Percentiles rank a stretch among this genome's conserved stretches.
Conservation (phyloP, 1,140 invertebrate genomes). For the Drosophila suzukii region DNA sequence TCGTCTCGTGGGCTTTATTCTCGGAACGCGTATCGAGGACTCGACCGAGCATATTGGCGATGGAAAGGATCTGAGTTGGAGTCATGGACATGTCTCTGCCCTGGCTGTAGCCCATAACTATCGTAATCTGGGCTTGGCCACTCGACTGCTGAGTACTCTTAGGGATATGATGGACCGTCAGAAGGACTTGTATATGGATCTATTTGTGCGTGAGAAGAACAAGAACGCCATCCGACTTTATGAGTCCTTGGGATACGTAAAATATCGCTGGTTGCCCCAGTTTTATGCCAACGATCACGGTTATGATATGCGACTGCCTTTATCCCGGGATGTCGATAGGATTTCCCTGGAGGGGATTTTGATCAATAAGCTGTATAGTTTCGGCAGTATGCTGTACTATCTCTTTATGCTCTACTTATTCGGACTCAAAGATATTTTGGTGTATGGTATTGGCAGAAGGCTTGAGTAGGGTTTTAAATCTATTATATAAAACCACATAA, state of each 20-base stretch:
- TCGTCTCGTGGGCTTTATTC: conserved; percentile 32
- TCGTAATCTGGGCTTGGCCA: conserved; percentile 47
- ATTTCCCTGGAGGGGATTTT: conserved; percentile 13
- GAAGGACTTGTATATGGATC: conserved; percentile 28
- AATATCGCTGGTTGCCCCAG: conserved; percentile 20
- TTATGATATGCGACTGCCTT: conserved; percentile 55
- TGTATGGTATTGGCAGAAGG: background rate
- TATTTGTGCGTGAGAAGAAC: conserved; percentile 49
- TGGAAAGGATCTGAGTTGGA: background rate
- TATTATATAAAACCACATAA: conserved; percentile 3
- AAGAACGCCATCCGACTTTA: conserved; percentile 36
- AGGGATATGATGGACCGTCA: conserved; percentile 13
- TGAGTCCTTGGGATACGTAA: conserved; percentile 38
- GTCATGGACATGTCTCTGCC: conserved; percentile 46
- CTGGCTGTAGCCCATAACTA: conserved; percentile 41
- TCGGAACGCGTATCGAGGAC: conserved; percentile 10
- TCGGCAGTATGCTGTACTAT: background rate
- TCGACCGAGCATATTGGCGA: background rate
- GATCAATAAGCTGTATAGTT: background rate
- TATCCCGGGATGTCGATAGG: conserved; percentile 23
- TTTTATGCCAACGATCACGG: conserved; percentile 50
- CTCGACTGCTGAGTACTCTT: conserved; percentile 15
- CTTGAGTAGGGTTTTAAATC: background rate
- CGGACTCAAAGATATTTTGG: background rate
- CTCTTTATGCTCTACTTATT: conserved; percentile 10